A percentile compares a stretch with the other conserved stretches of the same genome.
These are phyloP conservation scores for Lithophane semibrunnea DNA, from an alignment of 2,888 invertebrate species.

Conservation along the genomic window DNA sequence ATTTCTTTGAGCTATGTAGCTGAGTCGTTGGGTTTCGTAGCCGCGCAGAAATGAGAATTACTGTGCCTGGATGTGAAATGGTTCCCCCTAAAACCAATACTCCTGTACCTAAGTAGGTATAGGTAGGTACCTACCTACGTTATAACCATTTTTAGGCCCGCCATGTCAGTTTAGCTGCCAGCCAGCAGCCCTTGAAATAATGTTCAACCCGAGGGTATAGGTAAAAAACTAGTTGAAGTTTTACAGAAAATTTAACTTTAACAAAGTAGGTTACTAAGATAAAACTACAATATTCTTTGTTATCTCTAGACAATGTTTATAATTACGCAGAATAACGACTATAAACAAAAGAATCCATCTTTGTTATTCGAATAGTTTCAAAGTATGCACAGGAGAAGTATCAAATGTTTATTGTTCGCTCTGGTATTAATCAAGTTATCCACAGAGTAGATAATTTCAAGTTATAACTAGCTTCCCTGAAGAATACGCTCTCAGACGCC, in stretches of 20 bases:
- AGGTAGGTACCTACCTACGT: background rate
- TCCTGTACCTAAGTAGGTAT: background rate
- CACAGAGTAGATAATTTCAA: constrained; percentile 62
- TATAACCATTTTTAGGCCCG: background rate
- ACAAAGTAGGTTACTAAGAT: constrained; percentile 14
- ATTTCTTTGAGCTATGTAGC: background rate
- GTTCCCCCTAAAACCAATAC: background rate
- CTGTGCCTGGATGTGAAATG: background rate
- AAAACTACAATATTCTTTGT: constrained; percentile 21
- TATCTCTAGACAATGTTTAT: constrained; percentile 27
- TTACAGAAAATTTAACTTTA: constrained; percentile 15
- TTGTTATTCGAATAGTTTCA: constrained; percentile 46
- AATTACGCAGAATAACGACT: constrained; percentile 4
- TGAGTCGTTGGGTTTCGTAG: background rate
- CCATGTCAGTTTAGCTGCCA: constrained; percentile 14
- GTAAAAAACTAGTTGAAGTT: constrained; percentile 12
- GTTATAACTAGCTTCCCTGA: constrained; percentile 66
- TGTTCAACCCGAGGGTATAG: constrained; percentile 2
- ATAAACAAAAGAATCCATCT: constrained; percentile 32
- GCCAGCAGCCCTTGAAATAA: constrained; percentile 26
- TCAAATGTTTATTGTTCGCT: constrained; percentile 48
- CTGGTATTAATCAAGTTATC: constrained; percentile 54
- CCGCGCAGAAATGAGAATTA: background rate
- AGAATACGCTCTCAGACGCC: constrained; percentile 65
- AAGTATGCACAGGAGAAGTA: constrained; percentile 47